These are phyloP conservation scores for Thryonomys swinderianus DNA, from an alignment of 2,113 vertebrate species.

Conservation along the genomic window DNA sequence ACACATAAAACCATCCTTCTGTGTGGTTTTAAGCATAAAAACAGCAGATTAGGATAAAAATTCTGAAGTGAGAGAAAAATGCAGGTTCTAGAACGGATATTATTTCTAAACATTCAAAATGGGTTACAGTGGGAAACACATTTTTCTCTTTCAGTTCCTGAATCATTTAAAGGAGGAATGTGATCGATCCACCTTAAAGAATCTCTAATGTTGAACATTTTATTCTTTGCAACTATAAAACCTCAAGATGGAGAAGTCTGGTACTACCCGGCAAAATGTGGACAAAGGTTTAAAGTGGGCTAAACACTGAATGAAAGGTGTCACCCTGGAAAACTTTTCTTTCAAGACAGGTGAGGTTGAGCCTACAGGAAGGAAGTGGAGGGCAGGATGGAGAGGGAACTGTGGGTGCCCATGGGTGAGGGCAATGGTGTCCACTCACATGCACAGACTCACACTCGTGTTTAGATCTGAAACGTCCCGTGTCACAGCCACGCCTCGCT, in stretches of 20 bases:
- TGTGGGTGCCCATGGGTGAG: rapidly evolving
- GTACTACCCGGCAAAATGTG: background rate
- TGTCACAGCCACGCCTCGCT: background rate
- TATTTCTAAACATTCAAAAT: background rate
- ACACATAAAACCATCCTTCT: background rate
- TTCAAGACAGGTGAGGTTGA: background rate
- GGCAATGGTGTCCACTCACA: rapidly evolving
- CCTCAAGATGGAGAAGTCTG: background rate
- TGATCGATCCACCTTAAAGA: background rate
- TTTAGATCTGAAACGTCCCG: background rate
- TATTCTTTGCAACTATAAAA: background rate
- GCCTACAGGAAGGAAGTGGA: background rate
- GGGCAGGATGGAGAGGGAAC: background rate
- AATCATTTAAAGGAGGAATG: background rate
- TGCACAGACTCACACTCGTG: too few species aligned
- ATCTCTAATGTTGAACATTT: background rate
- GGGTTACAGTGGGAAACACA: background rate
- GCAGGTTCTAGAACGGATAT: background rate
- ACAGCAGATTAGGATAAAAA: background rate
- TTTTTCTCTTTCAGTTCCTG: background rate
- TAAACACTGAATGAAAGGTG: too few species aligned
- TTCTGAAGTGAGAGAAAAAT: background rate
- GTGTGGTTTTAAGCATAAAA: background rate
- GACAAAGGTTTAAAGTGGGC: background rate
- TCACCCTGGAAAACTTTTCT: background rate